Base-by-base conservation (phyloP, 2,888 invertebrate genomes). In the Candidula unifasciata region DNA sequence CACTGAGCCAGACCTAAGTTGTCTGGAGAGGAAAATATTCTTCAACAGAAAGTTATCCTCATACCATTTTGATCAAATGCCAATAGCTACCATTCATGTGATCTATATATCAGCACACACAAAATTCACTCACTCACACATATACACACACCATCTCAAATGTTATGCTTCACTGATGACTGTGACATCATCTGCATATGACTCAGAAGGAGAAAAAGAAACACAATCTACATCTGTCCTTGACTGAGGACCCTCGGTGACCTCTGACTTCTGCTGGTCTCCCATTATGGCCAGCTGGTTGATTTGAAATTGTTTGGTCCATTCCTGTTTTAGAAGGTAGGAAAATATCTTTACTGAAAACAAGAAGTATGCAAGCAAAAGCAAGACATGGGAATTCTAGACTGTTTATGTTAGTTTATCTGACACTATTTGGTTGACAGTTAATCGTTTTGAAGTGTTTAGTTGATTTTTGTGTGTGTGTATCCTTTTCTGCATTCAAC, bases 241-340 rank as follows among this genome's bases (percentile, higher is more conserved):
- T 30, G 83, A 57, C 60, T 88, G 89, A 0, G 86, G 87, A 37
- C 89, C 85, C 18, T 87, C 81, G 35, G 85, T 81, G 2, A 66
- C 30, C 33, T 89, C 86, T 71, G 89, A 68, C 66, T 85, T 85
- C 44, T 89, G 89, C 80, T 89, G 84, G 1, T 83, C 85, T 37
- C 87, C 79, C 24, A 90, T 88, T 0, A 86, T 86, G 13, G 86
- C 83, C 2, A 87, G 82, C 66, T 89, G 86, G n/a, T 85, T 81
- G 3, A 77, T 79, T 18, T 87, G 83, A 13, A 90, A 90, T 64
- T 91, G 89, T 37, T 89, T 87, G 18, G 89, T 85, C 91, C 91
- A 91, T 24, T 83, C 83, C 91, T 91, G 78, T 21, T 78, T 85
- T 60, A 78, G 37, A 66, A 27, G 21, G 66, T n/a, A 6, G 24